phyloP scores from a whole-genome alignment of 1,140 invertebrate genomes.

The Rhizoglyphus robini region DNA sequence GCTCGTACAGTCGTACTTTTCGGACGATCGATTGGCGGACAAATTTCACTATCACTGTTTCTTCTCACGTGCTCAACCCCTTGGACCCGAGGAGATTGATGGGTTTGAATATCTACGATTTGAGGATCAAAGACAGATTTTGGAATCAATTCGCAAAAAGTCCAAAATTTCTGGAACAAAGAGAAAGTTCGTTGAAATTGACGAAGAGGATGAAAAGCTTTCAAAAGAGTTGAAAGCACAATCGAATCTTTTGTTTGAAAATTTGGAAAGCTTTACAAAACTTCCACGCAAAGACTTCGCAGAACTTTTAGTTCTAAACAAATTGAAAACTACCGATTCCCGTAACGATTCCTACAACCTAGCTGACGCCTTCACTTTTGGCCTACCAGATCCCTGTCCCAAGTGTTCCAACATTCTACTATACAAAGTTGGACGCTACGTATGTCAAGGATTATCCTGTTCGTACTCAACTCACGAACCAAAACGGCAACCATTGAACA shows the following conservation, averaged over 20 bases:
- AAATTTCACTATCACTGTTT: conserved; percentile 87
- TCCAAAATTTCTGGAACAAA: not conserved
- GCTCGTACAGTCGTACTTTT: conserved; percentile 67
- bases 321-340: conserved; percentile 51
- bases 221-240: conserved; percentile 61
- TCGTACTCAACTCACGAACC: no score
- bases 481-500: no score
- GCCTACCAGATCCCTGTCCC: conserved; percentile 57
- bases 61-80: conserved; percentile 62
- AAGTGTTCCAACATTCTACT: conserved; percentile 62
- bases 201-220: conserved; percentile 31
- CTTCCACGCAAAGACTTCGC: conserved; percentile 44
- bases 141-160: conserved; percentile 35
- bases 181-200: conserved; percentile 45
- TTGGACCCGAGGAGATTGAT: conserved; percentile 57
- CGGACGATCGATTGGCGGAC: conserved; percentile 74
- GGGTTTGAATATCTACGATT: conserved; percentile 63
- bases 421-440: conserved; percentile 59
- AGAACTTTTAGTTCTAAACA: conserved; percentile 53
- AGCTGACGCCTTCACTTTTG: conserved; percentile 74
- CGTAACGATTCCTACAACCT: conserved; percentile 50
- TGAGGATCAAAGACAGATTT: conserved; percentile 73
- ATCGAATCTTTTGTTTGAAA: conserved; percentile 42
- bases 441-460: conserved; percentile 69
- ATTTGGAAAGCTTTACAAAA: conserved; percentile 27